Evolutionary conservation across 2,797 vertebrate species (phyloP).

Genomic region (Scleropages formosus): DNA sequence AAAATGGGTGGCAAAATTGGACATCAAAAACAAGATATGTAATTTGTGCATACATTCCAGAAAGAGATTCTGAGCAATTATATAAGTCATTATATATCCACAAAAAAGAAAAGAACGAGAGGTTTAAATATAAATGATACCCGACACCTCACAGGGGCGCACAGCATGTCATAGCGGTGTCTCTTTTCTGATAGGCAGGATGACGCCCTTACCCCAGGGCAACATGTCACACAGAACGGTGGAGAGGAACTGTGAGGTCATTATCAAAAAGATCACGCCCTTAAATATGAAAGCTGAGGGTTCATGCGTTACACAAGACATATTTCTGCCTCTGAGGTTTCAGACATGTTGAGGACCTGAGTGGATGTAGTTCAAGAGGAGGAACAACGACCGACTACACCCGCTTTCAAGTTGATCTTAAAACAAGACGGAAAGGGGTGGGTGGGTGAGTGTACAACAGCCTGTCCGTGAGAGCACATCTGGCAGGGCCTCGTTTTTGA

Average conservation of each 20-base stretch:
- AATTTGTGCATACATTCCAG: background rate
- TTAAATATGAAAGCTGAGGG: too few species aligned
- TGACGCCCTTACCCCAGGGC: background rate
- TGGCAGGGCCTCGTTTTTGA: background rate
- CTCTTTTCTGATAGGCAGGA: background rate
- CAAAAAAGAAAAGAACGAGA: background rate
- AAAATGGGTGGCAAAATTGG: constrained; percentile 32
- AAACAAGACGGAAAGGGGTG: background rate
- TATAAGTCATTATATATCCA: background rate
- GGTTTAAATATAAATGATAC: background rate
- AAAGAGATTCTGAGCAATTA: background rate
- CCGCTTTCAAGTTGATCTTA: too few species aligned
- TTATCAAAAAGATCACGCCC: background rate
- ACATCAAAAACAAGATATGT: constrained; percentile 10
- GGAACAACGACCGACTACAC: too few species aligned
- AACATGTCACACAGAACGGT: background rate
- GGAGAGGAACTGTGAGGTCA: background rate
- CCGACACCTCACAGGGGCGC: background rate
- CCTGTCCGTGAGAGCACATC: constrained; percentile 7
- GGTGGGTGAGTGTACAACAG: background rate
- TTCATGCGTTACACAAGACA: too few species aligned
- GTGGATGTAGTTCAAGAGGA: too few species aligned
- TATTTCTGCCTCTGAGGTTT: too few species aligned
- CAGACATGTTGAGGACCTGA: too few species aligned
- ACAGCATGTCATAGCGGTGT: background rate